Percentiles rank a stretch among this genome's conserved stretches.
Evolutionary conservation across 2,888 invertebrate species (phyloP).

Genomic region (Embidobia sp.): DNA sequence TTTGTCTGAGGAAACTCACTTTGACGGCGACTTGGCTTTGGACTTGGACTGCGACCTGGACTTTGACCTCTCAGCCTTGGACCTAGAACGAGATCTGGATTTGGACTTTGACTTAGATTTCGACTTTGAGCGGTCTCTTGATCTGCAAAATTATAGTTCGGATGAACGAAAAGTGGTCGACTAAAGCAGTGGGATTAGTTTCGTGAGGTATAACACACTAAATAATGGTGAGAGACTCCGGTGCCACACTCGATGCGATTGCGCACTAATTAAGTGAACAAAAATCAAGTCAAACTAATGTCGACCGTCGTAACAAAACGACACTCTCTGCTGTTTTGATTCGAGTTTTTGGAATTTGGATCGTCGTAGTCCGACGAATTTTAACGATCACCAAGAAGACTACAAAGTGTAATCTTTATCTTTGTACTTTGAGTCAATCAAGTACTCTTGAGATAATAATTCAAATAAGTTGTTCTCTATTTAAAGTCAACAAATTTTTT

Average conservation of each 20-base stretch:
- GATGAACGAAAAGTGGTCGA: slow-evolving; percentile 66
- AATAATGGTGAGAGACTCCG: slow-evolving; percentile 27
- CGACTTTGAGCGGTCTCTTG: slow-evolving; percentile 85
- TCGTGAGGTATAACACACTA: slow-evolving; percentile 25
- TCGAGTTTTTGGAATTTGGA: too few species aligned
- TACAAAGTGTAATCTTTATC: too few species aligned
- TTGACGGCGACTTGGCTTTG: slow-evolving; percentile 82
- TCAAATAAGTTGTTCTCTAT: too few species aligned
- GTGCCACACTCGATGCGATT: slow-evolving; percentile 33
- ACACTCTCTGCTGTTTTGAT: too few species aligned
- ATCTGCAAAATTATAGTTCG: slow-evolving; percentile 82
- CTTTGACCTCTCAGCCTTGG: slow-evolving; percentile 83
- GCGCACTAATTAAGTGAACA: slow-evolving; percentile 14
- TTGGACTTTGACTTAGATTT: slow-evolving; percentile 86
- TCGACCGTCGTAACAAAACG: slow-evolving; percentile 7
- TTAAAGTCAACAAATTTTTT: too few species aligned
- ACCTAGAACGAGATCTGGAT: slow-evolving; percentile 85
- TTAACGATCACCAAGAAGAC: too few species aligned
- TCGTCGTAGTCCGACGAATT: too few species aligned
- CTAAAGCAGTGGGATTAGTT: slow-evolving; percentile 39
- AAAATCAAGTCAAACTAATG: slow-evolving; percentile 15
- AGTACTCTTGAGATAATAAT: too few species aligned
- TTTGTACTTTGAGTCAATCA: too few species aligned
- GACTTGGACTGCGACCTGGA: slow-evolving; percentile 83
- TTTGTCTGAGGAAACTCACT: slow-evolving; percentile 78